phyloP scores from a whole-genome alignment of 2,797 vertebrate species.

The Avahi laniger region DNA sequence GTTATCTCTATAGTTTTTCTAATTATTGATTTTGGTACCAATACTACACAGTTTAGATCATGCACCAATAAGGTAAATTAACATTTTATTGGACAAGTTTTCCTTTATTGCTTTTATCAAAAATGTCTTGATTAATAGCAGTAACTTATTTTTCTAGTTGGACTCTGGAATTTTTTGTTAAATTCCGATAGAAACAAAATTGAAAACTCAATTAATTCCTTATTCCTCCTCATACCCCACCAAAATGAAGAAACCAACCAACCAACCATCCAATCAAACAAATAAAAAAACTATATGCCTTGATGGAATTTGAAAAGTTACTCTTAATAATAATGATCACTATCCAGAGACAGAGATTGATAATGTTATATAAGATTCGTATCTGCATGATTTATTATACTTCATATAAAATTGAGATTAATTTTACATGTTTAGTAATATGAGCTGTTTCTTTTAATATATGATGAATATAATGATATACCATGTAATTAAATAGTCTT shows the following conservation, averaged over 20 bases:
- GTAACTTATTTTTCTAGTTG: background rate
- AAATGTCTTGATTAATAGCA: slow-evolving; percentile 16
- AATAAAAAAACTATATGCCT: background rate
- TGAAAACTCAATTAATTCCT: background rate
- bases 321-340: background rate
- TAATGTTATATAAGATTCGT: background rate
- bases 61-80: background rate
- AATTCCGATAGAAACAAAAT: background rate
- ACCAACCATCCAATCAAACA: background rate
- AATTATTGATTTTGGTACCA: background rate
- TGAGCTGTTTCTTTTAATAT: background rate
- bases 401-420: background rate
- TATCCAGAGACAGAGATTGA: background rate
- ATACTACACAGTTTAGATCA: background rate
- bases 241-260: background rate
- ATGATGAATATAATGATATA: background rate
- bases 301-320: background rate
- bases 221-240: background rate
- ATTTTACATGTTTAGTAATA: background rate
- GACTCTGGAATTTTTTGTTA: background rate
- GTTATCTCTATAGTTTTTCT: background rate
- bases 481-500: background rate
- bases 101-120: background rate
- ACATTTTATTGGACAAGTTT: background rate
- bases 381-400: background rate